These are phyloP conservation scores for Etheostoma perlongum DNA, from an alignment of 2,797 vertebrate species.

Conservation along the genomic window DNA sequence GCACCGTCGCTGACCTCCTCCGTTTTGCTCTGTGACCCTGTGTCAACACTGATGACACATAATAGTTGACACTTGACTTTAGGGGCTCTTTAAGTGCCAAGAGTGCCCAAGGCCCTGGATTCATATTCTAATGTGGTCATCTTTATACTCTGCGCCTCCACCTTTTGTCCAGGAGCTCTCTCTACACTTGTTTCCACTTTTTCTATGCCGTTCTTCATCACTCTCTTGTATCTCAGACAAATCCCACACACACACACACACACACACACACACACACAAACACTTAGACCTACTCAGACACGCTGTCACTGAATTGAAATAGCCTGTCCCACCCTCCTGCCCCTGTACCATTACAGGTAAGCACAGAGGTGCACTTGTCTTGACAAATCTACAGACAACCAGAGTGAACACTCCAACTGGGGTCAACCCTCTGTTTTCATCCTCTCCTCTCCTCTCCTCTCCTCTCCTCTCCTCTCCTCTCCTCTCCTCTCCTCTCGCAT, in stretches of 20 bases:
- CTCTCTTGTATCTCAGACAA: slow-evolving; percentile 18
- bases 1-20: slow-evolving; percentile 77
- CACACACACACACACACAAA: slow-evolving; percentile 28
- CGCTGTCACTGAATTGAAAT: slow-evolving; percentile 69
- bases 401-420: slow-evolving; percentile 57
- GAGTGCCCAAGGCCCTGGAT: slow-evolving; percentile 65
- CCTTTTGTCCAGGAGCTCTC: slow-evolving; percentile 62
- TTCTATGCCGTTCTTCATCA: slow-evolving; percentile 47
- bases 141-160: slow-evolving; percentile 64
- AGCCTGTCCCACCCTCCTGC: slow-evolving; percentile 57
- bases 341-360: slow-evolving; percentile 68
- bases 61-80: slow-evolving; percentile 82
- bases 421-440: slow-evolving; percentile 46
- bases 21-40: slow-evolving; percentile 74
- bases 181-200: slow-evolving; percentile 66
- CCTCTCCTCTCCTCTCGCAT: slow-evolving; percentile 2
- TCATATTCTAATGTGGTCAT: slow-evolving; percentile 78
- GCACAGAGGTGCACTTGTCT: slow-evolving; percentile 67
- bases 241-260: slow-evolving; percentile 32
- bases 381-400: slow-evolving; percentile 68
- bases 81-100: slow-evolving; percentile 80
- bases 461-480: slow-evolving; percentile 23
- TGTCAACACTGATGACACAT: slow-evolving; percentile 79
- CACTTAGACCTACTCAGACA: slow-evolving; percentile 66
- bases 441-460: no score